Conservation (phyloP, 2,113 vertebrate species). For the Aepyceros melampus region DNA sequence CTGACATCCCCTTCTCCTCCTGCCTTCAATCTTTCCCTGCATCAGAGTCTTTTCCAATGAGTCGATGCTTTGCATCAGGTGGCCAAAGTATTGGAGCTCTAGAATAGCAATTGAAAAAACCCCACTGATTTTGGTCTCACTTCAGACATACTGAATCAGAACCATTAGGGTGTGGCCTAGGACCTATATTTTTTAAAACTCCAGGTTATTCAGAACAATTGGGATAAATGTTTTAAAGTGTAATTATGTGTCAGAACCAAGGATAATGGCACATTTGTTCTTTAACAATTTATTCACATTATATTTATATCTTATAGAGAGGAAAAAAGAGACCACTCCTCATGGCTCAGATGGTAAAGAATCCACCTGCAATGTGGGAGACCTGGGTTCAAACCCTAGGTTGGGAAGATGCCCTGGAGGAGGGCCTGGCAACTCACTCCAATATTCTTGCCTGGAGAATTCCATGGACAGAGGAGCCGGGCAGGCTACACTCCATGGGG, state of each 20-base stretch:
- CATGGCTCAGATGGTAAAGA: background rate
- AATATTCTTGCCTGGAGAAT: background rate
- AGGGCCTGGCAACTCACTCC: background rate
- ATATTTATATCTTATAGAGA: background rate
- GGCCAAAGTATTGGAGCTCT: background rate
- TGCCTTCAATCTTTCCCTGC: background rate
- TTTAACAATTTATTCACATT: background rate
- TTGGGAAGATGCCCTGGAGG: background rate
- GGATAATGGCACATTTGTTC: background rate
- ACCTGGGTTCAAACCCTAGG: background rate
- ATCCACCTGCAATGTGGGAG: background rate
- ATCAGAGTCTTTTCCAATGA: background rate
- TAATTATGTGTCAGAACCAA: background rate
- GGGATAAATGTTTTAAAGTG: background rate
- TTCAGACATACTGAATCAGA: background rate
- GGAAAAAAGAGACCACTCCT: background rate
- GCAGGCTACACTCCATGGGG: background rate
- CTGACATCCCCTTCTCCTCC: background rate
- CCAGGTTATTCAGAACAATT: background rate
- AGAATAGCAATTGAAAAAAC: background rate
- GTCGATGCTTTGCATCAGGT: accelerated
- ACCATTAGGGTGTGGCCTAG: background rate
- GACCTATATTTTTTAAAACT: background rate
- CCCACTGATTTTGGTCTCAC: background rate
- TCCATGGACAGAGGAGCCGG: background rate